phyloP scores from a whole-genome alignment of 1,140 invertebrate genomes.

The Heterodera schachtii region DNA sequence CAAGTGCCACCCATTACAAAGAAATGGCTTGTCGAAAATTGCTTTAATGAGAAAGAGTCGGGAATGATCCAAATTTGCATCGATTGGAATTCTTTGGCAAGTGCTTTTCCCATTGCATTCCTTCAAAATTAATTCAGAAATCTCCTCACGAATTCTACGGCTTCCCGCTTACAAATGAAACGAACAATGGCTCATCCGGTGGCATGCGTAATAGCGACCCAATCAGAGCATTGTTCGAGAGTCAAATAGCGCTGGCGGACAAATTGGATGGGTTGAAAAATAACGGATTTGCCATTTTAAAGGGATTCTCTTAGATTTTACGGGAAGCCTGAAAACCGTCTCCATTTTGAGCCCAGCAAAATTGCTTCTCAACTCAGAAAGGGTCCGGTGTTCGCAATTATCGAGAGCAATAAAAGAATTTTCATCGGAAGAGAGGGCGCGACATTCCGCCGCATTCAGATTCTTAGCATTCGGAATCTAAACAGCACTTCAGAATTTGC shows the following conservation, averaged over 20 bases:
- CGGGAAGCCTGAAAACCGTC: slow-evolving; percentile 24
- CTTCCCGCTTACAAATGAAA: slow-evolving; percentile 13
- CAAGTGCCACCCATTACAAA: not conserved
- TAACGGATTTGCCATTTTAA: not conserved
- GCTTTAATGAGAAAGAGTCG: not conserved
- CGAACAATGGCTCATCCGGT: not conserved
- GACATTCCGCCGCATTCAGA: slow-evolving; percentile 23
- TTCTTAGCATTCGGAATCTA: slow-evolving; percentile 8
- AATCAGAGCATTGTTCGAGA: slow-evolving; percentile 24
- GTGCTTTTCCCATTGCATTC: not conserved
- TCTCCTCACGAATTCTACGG: slow-evolving; percentile 38
- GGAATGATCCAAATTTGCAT: slow-evolving; percentile 7
- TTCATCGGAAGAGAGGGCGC: not conserved
- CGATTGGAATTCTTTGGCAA: slow-evolving; percentile 35
- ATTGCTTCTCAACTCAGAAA: slow-evolving; percentile 6
- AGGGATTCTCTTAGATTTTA: slow-evolving; percentile 13
- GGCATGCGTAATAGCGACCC: not conserved
- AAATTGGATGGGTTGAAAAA: slow-evolving; percentile 11
- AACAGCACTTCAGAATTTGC: slow-evolving; percentile 1
- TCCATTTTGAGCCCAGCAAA: not conserved
- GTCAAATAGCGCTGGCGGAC: slow-evolving; percentile 15
- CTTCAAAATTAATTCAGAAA: slow-evolving; percentile 29
- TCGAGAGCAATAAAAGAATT: slow-evolving; percentile 14
- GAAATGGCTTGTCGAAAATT: not conserved
- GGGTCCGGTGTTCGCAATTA: slow-evolving; percentile 31